Conservation (phyloP, 2,113 vertebrate species). For the Chaetura pelagica region DNA sequence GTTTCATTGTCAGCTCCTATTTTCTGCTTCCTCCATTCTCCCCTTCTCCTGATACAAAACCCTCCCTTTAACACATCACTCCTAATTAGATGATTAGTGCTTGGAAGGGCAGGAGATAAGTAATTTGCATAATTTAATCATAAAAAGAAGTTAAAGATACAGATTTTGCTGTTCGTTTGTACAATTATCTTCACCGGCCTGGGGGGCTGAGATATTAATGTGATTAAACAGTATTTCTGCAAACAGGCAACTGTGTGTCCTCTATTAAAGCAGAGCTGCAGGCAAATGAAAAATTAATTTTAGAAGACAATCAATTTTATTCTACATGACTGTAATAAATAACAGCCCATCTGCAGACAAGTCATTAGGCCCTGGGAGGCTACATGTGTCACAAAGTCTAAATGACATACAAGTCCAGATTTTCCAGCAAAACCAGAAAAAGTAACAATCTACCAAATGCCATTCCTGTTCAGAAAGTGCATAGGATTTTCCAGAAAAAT, state of each 20-base stretch:
- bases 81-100: constrained; percentile 94
- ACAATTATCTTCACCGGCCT: constrained; percentile 89
- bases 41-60: constrained; percentile 79
- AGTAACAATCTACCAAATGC: constrained; percentile 65
- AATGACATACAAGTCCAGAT: constrained; percentile 81
- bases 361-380: constrained; percentile 85
- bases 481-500: constrained; percentile 33
- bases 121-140: constrained; percentile 95
- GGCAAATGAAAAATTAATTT: constrained; percentile 94
- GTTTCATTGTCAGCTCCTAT: constrained; percentile 61
- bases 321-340: constrained; percentile 93
- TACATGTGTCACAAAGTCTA: constrained; percentile 86
- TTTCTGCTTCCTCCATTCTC: constrained; percentile 77
- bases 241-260: constrained; percentile 88
- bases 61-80: constrained; percentile 88
- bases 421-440: constrained; percentile 68
- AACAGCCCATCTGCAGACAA: constrained; percentile 88
- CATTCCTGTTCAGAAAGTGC: background rate
- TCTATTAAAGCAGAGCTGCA: constrained; percentile 89
- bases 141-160: constrained; percentile 91
- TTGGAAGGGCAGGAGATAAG: constrained; percentile 88
- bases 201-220: constrained; percentile 89
- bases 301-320: constrained; percentile 95
- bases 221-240: constrained; percentile 94
- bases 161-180: constrained; percentile 91